phyloP scores from a whole-genome alignment of 2,113 vertebrate species.

The Mixornis gularis region DNA sequence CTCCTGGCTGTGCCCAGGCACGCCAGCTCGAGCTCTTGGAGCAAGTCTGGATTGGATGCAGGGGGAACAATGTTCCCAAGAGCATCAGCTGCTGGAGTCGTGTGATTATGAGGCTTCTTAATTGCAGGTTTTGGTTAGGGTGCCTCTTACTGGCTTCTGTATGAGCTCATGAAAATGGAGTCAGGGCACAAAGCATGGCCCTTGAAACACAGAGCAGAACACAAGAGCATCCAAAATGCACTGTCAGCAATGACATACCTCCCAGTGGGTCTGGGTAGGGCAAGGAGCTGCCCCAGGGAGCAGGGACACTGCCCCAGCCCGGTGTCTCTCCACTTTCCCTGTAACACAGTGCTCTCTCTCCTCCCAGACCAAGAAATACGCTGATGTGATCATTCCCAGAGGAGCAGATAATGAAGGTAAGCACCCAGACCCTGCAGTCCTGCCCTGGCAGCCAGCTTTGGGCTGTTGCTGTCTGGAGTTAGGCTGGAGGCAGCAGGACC shows the following conservation, averaged over 20 bases:
- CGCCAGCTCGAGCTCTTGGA: background rate
- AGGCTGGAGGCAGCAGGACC: background rate
- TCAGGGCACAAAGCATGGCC: background rate
- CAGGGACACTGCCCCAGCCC: background rate
- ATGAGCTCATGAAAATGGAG: background rate
- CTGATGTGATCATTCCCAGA: slow-evolving; percentile 95
- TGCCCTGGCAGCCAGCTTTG: background rate
- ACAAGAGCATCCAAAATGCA: background rate
- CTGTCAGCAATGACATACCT: background rate
- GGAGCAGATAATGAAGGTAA: slow-evolving; percentile 95
- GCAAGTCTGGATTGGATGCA: background rate
- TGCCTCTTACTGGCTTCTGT: background rate
- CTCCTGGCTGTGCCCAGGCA: background rate
- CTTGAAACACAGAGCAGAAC: background rate
- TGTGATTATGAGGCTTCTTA: background rate
- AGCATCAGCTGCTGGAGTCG: background rate
- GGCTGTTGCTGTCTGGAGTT: background rate
- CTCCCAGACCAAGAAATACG: slow-evolving; percentile 95
- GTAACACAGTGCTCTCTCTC: slow-evolving; percentile 1
- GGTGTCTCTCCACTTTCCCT: background rate
- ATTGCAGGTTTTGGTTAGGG: background rate
- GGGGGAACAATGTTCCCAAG: background rate
- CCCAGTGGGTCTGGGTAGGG: background rate
- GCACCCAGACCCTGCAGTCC: background rate
- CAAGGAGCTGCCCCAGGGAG: background rate